These are phyloP conservation scores for Harpalus rufipes DNA, from an alignment of 2,888 invertebrate species.

Conservation along the genomic window DNA sequence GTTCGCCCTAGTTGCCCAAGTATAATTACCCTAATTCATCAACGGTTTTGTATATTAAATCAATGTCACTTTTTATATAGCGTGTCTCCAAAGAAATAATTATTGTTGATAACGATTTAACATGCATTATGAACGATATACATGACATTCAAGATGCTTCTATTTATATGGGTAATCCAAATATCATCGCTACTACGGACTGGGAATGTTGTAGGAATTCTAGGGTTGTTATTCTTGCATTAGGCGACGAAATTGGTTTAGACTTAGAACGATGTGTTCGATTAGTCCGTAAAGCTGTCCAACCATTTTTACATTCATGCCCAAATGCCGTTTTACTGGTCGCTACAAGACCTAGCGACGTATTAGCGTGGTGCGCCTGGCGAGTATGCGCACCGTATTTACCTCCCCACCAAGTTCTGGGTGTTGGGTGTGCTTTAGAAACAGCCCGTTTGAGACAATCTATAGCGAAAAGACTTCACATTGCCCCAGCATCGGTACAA, in stretches of 20 bases:
- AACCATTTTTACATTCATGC: slow-evolving; percentile 81
- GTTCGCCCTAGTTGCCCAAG: slow-evolving; percentile 81
- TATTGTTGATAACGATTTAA: slow-evolving; percentile 81
- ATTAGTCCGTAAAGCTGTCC: slow-evolving; percentile 79
- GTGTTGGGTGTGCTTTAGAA: slow-evolving; percentile 82
- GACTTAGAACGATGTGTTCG: slow-evolving; percentile 79
- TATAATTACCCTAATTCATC: slow-evolving; percentile 69
- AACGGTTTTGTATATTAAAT: background rate
- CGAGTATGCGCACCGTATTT: slow-evolving; percentile 80
- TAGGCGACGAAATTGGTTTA: slow-evolving; percentile 79
- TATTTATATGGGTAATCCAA: slow-evolving; percentile 79
- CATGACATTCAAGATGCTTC: slow-evolving; percentile 82
- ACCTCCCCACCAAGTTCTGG: slow-evolving; percentile 81
- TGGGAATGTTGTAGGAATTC: slow-evolving; percentile 79
- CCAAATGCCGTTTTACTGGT: slow-evolving; percentile 81
- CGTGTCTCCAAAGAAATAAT: slow-evolving; percentile 80
- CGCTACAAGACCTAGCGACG: slow-evolving; percentile 82
- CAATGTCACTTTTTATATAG: slow-evolving; percentile 73
- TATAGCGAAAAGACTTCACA: slow-evolving; percentile 79
- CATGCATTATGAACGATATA: slow-evolving; percentile 82
- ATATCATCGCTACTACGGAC: slow-evolving; percentile 76
- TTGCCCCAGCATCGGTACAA: slow-evolving; percentile 80
- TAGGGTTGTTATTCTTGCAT: slow-evolving; percentile 81
- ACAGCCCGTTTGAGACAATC: slow-evolving; percentile 81
- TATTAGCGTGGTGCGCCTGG: slow-evolving; percentile 83